phyloP scores from a whole-genome alignment of 2,113 vertebrate species.

The Aspiorhynchus laticeps region DNA sequence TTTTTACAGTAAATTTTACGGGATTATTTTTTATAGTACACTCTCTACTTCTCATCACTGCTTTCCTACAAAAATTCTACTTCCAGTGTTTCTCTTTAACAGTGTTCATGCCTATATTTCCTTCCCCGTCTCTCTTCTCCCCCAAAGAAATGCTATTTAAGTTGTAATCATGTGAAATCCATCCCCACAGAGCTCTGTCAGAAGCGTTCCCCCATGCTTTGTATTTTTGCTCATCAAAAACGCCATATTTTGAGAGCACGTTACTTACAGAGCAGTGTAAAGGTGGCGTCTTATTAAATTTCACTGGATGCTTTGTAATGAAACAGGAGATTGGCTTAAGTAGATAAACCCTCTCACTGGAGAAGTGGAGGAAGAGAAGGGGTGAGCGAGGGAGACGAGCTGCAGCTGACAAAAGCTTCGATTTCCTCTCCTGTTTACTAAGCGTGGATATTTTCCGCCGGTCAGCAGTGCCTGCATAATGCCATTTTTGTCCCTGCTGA shows the following conservation, averaged over 20 bases:
- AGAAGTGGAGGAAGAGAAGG: slow-evolving; percentile 23
- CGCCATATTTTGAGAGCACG: slow-evolving; percentile 65
- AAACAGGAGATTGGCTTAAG: slow-evolving; percentile 69
- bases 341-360: slow-evolving; percentile 71
- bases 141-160: slow-evolving; percentile 45
- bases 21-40: background rate
- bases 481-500: slow-evolving; percentile 40
- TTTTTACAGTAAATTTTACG: background rate
- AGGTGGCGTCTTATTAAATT: slow-evolving; percentile 71
- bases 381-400: slow-evolving; percentile 58
- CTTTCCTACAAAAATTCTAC: background rate
- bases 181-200: slow-evolving; percentile 24
- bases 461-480: slow-evolving; percentile 67
- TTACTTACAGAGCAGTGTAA: slow-evolving; percentile 74
- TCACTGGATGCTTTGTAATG: slow-evolving; percentile 70
- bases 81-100: background rate
- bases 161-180: slow-evolving; percentile 52
- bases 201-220: slow-evolving; percentile 5
- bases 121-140: slow-evolving; percentile 10
- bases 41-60: background rate
- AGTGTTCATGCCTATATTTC: slow-evolving; percentile 5
- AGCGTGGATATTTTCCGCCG: slow-evolving; percentile 67
- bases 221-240: slow-evolving; percentile 42
- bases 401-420: slow-evolving; percentile 68
- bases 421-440: slow-evolving; percentile 72